Evolutionary conservation across 2,797 vertebrate genomes (phyloP).

Genomic region (Alosa sapidissima): DNA sequence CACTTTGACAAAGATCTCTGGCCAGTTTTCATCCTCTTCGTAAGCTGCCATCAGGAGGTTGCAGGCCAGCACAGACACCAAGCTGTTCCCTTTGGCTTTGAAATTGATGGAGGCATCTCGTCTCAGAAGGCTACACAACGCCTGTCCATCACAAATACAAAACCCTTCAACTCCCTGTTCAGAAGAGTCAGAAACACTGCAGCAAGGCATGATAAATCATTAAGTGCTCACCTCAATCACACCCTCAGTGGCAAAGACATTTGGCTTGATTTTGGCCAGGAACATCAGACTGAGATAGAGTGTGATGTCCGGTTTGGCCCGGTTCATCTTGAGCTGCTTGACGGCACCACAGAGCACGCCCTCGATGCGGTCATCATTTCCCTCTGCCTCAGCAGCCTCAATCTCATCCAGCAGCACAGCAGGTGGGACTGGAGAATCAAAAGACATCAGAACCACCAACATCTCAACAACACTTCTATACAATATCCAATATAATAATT

Average conservation of each 20-base stretch:
- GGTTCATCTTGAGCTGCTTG: conserved; percentile 91
- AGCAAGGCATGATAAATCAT: not conserved
- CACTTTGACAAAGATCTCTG: conserved; percentile 97
- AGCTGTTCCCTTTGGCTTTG: conserved; percentile 96
- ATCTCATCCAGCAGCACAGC: conserved; percentile 90
- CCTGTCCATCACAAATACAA: conserved; percentile 67
- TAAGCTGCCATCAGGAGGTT: conserved; percentile 98
- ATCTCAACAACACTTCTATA: not conserved
- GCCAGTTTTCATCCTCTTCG: conserved; percentile 98
- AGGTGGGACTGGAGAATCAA: conserved; percentile 77
- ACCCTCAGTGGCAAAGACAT: conserved; percentile 95
- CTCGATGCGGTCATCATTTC: conserved; percentile 93
- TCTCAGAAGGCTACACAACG: conserved; percentile 91
- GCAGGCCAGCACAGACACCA: conserved; percentile 93
- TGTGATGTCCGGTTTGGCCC: conserved; percentile 91
- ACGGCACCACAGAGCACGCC: conserved; percentile 93
- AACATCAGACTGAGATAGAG: conserved; percentile 97
- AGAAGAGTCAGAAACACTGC: not conserved
- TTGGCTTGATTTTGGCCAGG: conserved; percentile 97
- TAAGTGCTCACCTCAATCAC: conserved; percentile 88
- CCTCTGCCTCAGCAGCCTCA: conserved; percentile 90
- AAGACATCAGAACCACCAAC: not conserved
- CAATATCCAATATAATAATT: conserved; percentile 3
- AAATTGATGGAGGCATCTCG: conserved; percentile 96
- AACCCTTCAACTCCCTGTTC: not conserved